Percentiles rank a stretch among this genome's conserved stretches.
phyloP scores from a whole-genome alignment of 2,113 vertebrate genomes.

The Motacilla tschutschensis region DNA sequence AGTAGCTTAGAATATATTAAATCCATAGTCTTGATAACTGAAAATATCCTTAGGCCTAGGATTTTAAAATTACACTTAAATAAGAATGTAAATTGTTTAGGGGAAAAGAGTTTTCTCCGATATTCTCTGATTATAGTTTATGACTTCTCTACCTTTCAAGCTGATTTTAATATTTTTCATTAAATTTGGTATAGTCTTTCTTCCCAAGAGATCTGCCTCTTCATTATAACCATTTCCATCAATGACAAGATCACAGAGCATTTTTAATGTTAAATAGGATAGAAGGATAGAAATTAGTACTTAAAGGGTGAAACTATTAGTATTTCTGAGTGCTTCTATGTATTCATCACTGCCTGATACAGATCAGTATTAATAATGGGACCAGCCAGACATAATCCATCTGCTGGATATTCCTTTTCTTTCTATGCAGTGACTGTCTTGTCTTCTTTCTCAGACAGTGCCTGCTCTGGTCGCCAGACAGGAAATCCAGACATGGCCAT shows the following conservation, averaged over 20 bases:
- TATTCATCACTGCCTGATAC: constrained; percentile 72
- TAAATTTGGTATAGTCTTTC: constrained; percentile 49
- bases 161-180: constrained; percentile 67
- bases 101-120: not conserved
- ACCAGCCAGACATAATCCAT: constrained; percentile 72
- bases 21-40: not conserved
- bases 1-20: not conserved
- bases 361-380: constrained; percentile 72
- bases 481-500: constrained; percentile 75
- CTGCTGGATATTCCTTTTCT: constrained; percentile 65
- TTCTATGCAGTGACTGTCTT: constrained; percentile 48
- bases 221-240: constrained; percentile 66
- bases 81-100: not conserved
- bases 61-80: not conserved
- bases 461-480: constrained; percentile 69
- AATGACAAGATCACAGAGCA: constrained; percentile 63
- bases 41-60: constrained; percentile 3
- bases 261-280: constrained; percentile 65
- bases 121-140: constrained; percentile 10
- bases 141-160: constrained; percentile 24
- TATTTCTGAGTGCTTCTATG: constrained; percentile 62
- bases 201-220: constrained; percentile 41
- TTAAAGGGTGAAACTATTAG: constrained; percentile 68
- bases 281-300: constrained; percentile 64
- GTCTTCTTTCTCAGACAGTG: constrained; percentile 64